A percentile compares a stretch with the other conserved stretches of the same genome.
phyloP scores from a whole-genome alignment of 2,113 vertebrate species.

The Nerophis ophidion region DNA sequence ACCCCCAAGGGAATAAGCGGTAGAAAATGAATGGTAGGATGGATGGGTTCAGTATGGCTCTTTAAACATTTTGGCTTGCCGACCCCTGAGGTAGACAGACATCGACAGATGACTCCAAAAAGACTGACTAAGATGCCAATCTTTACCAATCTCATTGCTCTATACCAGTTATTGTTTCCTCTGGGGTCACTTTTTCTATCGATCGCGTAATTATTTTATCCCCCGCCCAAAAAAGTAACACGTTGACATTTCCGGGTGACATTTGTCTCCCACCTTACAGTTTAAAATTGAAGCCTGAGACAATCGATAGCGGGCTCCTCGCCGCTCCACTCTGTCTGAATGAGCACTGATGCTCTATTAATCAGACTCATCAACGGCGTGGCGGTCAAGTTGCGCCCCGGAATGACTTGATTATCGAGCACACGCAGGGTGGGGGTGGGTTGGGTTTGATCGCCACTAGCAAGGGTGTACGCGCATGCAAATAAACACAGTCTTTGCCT shows the following conservation, averaged over 20 bases:
- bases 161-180: slow-evolving; percentile 26
- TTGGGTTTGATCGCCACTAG: slow-evolving; percentile 1
- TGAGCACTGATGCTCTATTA: slow-evolving; percentile 27
- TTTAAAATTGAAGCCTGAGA: slow-evolving; percentile 26
- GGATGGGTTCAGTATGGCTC: no score
- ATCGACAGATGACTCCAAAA: background rate
- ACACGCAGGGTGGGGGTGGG: background rate
- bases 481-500: background rate
- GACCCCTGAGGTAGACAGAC: no score
- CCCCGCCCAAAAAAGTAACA: slow-evolving; percentile 28
- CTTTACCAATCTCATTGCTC: slow-evolving; percentile 15
- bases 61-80: no score
- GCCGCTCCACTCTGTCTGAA: slow-evolving; percentile 30
- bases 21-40: no score
- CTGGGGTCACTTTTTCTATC: slow-evolving; percentile 6
- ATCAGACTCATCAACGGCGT: slow-evolving; percentile 14
- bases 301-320: slow-evolving; percentile 49
- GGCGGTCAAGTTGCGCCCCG: slow-evolving; percentile 15
- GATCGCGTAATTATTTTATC: slow-evolving; percentile 22
- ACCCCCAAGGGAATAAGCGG: no score
- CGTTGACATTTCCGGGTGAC: slow-evolving; percentile 45
- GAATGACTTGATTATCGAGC: slow-evolving; percentile 22
- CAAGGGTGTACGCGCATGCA: background rate
- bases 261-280: slow-evolving; percentile 28
- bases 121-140: slow-evolving; percentile 9